These are phyloP conservation scores for Orycteropus afer DNA, from an alignment of 2,113 vertebrate genomes.

Conservation along the genomic window DNA sequence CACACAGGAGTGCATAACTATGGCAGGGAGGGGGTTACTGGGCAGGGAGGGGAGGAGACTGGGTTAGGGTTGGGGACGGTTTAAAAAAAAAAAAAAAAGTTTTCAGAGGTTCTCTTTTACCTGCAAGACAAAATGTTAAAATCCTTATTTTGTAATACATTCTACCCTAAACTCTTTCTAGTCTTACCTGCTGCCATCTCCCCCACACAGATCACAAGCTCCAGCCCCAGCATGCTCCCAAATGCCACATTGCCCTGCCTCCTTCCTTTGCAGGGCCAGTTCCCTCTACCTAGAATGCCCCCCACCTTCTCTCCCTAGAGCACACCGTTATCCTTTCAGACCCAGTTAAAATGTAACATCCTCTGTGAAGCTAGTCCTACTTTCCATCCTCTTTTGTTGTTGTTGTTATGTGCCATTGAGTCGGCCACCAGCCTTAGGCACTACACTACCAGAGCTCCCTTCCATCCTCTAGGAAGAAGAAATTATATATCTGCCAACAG, in stretches of 20 bases:
- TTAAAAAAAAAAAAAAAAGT: too few species aligned
- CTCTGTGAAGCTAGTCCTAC: neutral
- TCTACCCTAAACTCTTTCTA: neutral
- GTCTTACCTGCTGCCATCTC: neutral
- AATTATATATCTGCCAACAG: neutral
- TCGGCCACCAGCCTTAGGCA: too few species aligned
- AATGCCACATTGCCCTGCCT: neutral
- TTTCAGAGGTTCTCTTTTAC: neutral
- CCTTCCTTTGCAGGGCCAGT: neutral
- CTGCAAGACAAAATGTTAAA: neutral
- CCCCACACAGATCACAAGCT: neutral
- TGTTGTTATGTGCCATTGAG: too few species aligned
- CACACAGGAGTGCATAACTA: too few species aligned
- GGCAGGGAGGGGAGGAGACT: too few species aligned
- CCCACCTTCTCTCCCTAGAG: neutral
- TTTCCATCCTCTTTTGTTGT: neutral
- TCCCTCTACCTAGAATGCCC: neutral
- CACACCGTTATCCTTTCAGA: neutral
- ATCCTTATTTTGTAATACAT: neutral
- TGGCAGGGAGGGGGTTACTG: too few species aligned
- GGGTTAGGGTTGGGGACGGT: too few species aligned
- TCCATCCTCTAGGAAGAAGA: neutral
- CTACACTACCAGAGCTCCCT: too few species aligned
- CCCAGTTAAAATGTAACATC: neutral
- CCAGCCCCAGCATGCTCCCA: neutral